A percentile compares a stretch with the other conserved stretches of the same genome.
These are phyloP conservation scores for Callionymus lyra DNA, from an alignment of 2,113 vertebrate species.

Conservation along the genomic window DNA sequence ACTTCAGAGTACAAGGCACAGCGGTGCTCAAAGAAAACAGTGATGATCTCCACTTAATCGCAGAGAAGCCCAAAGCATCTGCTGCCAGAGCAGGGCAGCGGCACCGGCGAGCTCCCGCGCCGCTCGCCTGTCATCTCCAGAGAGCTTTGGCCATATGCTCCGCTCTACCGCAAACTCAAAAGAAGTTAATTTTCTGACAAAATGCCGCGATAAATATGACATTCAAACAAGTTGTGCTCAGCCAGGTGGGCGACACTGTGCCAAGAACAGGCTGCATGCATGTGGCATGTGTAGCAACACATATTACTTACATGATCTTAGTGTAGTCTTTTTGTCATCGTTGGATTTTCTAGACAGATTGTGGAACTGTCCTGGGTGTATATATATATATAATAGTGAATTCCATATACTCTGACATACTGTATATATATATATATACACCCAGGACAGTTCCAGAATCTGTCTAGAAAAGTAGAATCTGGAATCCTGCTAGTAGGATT, in stretches of 20 bases:
- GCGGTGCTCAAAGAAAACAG: conserved; percentile 99
- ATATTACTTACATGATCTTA: conserved; percentile 68
- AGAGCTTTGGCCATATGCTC: conserved; percentile 99
- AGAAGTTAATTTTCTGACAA: conserved; percentile 99
- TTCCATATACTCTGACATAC: no score
- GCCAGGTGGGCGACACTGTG: conserved; percentile 83
- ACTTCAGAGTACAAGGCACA: conserved; percentile 99
- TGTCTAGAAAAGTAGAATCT: no score
- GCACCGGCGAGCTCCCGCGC: conserved; percentile 96
- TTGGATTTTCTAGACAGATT: conserved; percentile 12
- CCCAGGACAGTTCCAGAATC: no score
- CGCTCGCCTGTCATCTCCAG: conserved; percentile 99
- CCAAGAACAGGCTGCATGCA: conserved; percentile 66
- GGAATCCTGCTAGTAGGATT: no score
- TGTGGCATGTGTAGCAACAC: conserved; percentile 74
- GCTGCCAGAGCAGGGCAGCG: conserved; percentile 88
- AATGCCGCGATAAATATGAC: conserved; percentile 99
- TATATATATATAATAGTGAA: no score
- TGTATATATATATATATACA: no score
- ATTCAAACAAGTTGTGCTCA: conserved; percentile 99
- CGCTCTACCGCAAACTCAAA: conserved; percentile 93
- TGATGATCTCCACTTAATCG: conserved; percentile 99
- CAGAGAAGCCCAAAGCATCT: conserved; percentile 99
- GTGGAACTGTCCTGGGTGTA: no score
- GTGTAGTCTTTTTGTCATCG: conserved; percentile 15